A percentile compares a stretch with the other conserved stretches of the same genome.
Conservation (phyloP, 2,797 vertebrate genomes). For the Thaleichthys pacificus region DNA sequence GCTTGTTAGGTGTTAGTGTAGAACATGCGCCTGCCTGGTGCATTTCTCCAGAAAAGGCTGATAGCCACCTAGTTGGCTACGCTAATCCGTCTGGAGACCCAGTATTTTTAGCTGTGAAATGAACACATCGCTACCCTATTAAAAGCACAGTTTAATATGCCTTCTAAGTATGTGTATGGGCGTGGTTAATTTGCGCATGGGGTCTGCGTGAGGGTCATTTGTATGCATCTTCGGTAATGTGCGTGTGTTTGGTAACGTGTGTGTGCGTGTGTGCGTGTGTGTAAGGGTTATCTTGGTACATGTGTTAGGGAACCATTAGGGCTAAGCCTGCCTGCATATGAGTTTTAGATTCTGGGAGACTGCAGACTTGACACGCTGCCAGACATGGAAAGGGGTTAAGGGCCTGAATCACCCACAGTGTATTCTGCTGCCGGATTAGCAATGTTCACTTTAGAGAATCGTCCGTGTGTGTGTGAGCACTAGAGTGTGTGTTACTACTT, state of each 20-base stretch:
- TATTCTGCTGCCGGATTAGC: slow-evolving; percentile 27
- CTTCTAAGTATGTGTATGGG: not conserved
- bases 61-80: too few species aligned
- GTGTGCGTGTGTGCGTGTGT: not conserved
- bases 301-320: not conserved
- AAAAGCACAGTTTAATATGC: not conserved
- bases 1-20: too few species aligned
- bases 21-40: not conserved
- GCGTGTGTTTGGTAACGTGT: not conserved
- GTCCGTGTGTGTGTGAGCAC: not conserved
- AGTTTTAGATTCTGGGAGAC: slow-evolving; percentile 17
- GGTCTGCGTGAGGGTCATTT: not conserved
- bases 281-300: not conserved
- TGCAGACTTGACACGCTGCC: slow-evolving; percentile 20
- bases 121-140: not conserved
- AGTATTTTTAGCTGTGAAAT: not conserved
- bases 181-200: not conserved
- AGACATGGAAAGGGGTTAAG: slow-evolving; percentile 34
- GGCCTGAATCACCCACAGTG: slow-evolving; percentile 17
- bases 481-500: not conserved
- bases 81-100: too few species aligned
- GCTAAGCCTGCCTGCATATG: not conserved
- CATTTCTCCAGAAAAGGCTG: too few species aligned
- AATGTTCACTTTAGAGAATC: slow-evolving; percentile 14
- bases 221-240: not conserved